Base-by-base conservation (phyloP, 2,888 invertebrate genomes). In the Drosophila kuntzei region DNA sequence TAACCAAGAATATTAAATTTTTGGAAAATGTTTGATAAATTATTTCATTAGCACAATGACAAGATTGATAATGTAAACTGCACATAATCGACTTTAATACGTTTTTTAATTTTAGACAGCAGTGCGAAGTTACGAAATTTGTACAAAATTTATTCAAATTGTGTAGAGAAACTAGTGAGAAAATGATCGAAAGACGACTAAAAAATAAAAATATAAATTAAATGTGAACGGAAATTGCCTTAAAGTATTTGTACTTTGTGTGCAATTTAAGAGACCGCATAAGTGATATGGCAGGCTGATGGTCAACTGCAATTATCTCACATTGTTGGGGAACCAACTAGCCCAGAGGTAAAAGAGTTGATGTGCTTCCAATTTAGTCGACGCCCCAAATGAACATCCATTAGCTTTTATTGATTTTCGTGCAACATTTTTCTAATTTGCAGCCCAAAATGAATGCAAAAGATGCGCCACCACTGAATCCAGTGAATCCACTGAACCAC, bases 381-480 rank as follows among this genome's bases (percentile, higher is more conserved):
- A 47, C 54, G 70, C 70, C 64, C 55, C 39, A 58, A 76, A 65
- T 54, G 73, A 57, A 64, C 65, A 76, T 58, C 82, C 87, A 87
- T 82, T 82, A 82, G 87, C 62, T 74, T 83, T 87, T 87, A 87
- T 83, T 85, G 86, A 79, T 82, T 77, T 77, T 87, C 73, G 71
- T 65, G 76, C 81, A 87, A 76, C 79, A 81, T 87, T 79, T 85
- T 87, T 87, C 83, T 83, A 83, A 83, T 83, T 83, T 83, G 80
- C 82, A 87, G 82, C 71, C 62, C 54, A 54, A 66, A 72, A 63
- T 69, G 44, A 59, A 65, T 57, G 61, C 60, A 64, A 75, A 61
- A 59, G 53, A 65, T 37, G 59, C 36, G 54, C 32, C 29, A 18
- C 25, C 2, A 2, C 9, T n/a, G n/a, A n/a, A n/a, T n/a, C n/a